These are phyloP conservation scores for Himalopsyche japonica DNA, from an alignment of 2,888 invertebrate species.

Conservation along the genomic window DNA sequence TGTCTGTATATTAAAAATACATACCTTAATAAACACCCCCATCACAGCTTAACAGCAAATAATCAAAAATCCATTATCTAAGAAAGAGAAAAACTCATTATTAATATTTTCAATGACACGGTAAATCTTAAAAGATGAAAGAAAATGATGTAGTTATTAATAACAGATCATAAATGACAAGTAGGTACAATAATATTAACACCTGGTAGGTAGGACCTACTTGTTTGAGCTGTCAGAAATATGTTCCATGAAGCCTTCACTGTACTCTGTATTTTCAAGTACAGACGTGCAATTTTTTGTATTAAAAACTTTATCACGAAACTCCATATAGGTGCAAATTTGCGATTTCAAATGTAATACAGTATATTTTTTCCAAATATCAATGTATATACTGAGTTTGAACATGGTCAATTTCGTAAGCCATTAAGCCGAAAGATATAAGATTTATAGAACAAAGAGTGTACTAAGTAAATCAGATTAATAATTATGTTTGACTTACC, in stretches of 20 bases:
- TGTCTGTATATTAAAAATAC: not conserved
- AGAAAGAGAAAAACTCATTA: not conserved
- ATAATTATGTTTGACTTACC: slow-evolving; percentile 2
- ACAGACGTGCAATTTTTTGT: not conserved
- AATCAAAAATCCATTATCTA: not conserved
- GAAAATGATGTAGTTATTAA: not conserved
- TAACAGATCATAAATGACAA: not conserved
- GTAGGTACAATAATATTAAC: not conserved
- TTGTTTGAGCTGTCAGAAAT: not conserved
- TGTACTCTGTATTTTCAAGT: not conserved
- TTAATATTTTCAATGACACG: not conserved
- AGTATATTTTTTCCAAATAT: not conserved
- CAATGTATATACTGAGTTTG: not conserved
- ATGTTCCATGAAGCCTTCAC: not conserved
- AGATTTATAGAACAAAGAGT: slow-evolving; percentile 13
- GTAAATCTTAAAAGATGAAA: not conserved
- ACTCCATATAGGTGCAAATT: not conserved
- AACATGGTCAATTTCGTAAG: slow-evolving; percentile 6
- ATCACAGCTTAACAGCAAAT: not conserved
- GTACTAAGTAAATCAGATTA: not conserved
- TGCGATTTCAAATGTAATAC: not conserved
- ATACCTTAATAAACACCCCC: not conserved
- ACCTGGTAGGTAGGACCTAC: not conserved
- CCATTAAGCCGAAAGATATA: slow-evolving; percentile 10
- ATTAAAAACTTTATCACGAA: not conserved